A percentile compares a stretch with the other conserved stretches of the same genome.
phyloP scores from a whole-genome alignment of 35 echinoderm and acorn worm species.

The Ophioderma brevispina region DNA sequence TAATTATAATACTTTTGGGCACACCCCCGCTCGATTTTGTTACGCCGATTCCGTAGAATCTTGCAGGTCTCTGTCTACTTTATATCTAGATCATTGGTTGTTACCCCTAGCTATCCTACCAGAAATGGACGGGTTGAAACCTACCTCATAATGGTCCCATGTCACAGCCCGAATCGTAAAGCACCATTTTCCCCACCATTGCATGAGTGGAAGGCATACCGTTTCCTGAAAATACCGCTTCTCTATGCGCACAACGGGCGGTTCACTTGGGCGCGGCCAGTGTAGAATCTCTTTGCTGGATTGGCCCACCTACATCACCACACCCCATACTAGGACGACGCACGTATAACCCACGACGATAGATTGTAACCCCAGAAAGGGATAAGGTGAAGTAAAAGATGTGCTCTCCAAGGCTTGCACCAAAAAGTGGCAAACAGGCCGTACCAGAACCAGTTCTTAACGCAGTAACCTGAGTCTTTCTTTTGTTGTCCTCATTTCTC shows the following conservation, averaged over 20 bases:
- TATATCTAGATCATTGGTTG: too few species aligned
- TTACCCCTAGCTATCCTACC: too few species aligned
- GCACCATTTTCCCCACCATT: conserved; percentile 91
- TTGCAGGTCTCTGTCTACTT: too few species aligned
- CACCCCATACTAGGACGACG: conserved; percentile 74
- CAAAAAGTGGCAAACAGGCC: conserved; percentile 79
- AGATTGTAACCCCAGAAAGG: conserved; percentile 80
- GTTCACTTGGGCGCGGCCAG: conserved; percentile 83
- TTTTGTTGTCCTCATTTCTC: background rate
- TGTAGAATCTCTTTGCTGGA: conserved; percentile 88
- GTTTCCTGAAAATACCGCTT: conserved; percentile 84
- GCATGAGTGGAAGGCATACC: conserved; percentile 99
- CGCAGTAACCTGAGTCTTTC: conserved; percentile 10
- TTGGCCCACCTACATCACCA: conserved; percentile 92
- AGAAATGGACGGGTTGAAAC: too few species aligned
- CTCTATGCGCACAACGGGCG: conserved; percentile 84
- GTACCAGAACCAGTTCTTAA: conserved; percentile 90
- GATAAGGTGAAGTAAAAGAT: conserved; percentile 82
- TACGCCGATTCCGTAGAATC: too few species aligned
- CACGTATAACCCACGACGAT: conserved; percentile 67
- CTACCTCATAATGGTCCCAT: conserved; percentile 79
- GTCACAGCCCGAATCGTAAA: conserved; percentile 74
- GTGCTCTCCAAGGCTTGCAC: conserved; percentile 83
- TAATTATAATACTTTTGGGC: too few species aligned
- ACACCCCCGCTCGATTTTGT: too few species aligned